A percentile compares a stretch with the other conserved stretches of the same genome.
phyloP scores from a whole-genome alignment of 2,113 vertebrate genomes.

The Pterocles burchelli region DNA sequence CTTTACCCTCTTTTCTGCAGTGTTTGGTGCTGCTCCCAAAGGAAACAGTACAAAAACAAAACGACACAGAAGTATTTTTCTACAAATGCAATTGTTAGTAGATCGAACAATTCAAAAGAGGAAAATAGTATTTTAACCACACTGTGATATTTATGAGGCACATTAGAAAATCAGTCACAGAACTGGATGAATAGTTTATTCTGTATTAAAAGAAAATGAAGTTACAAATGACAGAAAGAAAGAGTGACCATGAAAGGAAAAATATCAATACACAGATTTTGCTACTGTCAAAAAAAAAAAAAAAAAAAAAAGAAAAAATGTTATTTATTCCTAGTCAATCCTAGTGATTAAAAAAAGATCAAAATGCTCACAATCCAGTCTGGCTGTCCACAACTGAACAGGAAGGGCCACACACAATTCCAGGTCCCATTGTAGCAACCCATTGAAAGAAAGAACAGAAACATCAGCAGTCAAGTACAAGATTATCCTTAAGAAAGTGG shows the following conservation, averaged over 20 bases:
- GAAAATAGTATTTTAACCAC: not conserved
- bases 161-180: not conserved
- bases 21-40: not conserved
- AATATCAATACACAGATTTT: not conserved
- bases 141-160: not conserved
- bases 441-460: not conserved
- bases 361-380: not conserved
- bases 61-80: not conserved
- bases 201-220: not conserved
- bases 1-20: not conserved
- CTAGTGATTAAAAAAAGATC: not conserved
- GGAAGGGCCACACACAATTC: not conserved
- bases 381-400: not conserved
- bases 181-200: not conserved
- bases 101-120: not conserved
- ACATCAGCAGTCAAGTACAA: not conserved
- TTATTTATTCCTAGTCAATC: not conserved
- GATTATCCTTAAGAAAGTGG: not conserved
- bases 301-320: not conserved
- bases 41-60: not conserved
- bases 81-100: not conserved
- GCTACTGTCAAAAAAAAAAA: not conserved
- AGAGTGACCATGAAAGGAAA: not conserved
- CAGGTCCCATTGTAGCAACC: not conserved
- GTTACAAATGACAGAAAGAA: not conserved